These are phyloP conservation scores for Myotis brandtii DNA, from an alignment of 2,113 vertebrate species.

Conservation along the genomic window DNA sequence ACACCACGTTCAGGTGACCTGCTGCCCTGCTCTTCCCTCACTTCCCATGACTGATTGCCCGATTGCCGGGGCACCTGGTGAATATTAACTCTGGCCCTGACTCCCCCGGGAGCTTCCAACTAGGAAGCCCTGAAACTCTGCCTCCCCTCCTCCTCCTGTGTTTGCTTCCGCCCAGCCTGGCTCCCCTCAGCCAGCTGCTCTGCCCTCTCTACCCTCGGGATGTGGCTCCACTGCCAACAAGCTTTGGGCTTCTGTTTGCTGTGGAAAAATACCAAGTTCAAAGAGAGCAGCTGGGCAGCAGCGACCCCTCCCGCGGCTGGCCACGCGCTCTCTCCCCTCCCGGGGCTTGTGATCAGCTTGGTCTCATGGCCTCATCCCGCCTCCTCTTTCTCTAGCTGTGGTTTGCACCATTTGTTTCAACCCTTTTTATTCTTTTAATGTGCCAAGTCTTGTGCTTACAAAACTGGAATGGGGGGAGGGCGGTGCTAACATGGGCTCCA, in stretches of 20 bases:
- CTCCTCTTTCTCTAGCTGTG: neutral
- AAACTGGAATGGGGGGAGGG: neutral
- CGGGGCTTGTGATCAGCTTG: neutral
- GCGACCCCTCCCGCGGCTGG: neutral
- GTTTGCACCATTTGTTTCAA: neutral
- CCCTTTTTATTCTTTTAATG: neutral
- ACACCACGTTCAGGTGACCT: neutral
- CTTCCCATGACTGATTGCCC: neutral
- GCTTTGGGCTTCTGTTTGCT: neutral
- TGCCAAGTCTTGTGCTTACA: neutral
- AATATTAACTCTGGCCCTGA: neutral
- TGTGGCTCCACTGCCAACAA: slow-evolving; percentile 55
- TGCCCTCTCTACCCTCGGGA: slow-evolving; percentile 46
- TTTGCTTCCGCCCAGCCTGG: slow-evolving; percentile 18
- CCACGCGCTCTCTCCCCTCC: neutral
- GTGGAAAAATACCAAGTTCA: slow-evolving; percentile 54
- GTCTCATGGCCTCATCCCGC: neutral
- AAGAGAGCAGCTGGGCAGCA: neutral
- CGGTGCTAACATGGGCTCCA: neutral
- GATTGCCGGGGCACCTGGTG: neutral
- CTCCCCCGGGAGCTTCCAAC: neutral
- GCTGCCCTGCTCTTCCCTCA: neutral
- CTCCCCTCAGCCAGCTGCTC: neutral
- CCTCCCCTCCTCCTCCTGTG: neutral
- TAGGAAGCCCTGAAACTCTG: neutral